Base-by-base conservation (phyloP, 1,140 invertebrate species). In the Eupeodes corollae region DNA sequence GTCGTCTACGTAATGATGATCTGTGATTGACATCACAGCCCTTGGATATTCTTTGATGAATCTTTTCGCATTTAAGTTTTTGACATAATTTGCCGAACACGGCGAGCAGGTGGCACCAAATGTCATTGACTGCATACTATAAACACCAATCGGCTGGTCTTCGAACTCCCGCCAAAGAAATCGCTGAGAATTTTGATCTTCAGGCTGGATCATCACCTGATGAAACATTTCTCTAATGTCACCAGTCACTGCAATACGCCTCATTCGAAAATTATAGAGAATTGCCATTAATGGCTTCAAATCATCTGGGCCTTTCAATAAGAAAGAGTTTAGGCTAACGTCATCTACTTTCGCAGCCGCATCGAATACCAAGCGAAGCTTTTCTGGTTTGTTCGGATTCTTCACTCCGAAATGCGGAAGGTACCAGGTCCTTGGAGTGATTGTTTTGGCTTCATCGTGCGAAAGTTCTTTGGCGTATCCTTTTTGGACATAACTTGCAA, bases 161-260 rank as follows among this genome's bases (percentile, higher is more conserved):
- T 52, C 19, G 6, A 32, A 21, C n/a, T 41, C 46, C 26, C 59
- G 48, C 59, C 59, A 63, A 12, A 67, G 44, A 46, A 61, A 63
- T 2, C 56, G 52, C 46, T 63, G 55, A 0, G 47, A 45, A 3
- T 56, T 30, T 47, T 48, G 47, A 45, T 67, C 62, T 40, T 53
- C 51, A 3, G 46, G 16, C 5, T 31, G 42, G 12, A 46, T 32
- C 21, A 43, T 34, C 9, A 61, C 41, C 15, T 52, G 57, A 1
- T 69, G 40, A 21, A 70, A 71, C 68, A 70, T 70, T 8, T 69
- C 66, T n/a, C 43, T 15, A 1, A 68, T 62, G 45, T 64, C 56
- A 6, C 48, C 51, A 12, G 21, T 46, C 10, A 62, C 47, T 5
- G 56, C 61, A 6, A 60, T 42, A 8, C 8, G 10, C 9, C 48